Percentiles rank a stretch among this genome's conserved stretches.
phyloP scores from a whole-genome alignment of 2,797 vertebrate genomes.

The Spinus pinus region DNA sequence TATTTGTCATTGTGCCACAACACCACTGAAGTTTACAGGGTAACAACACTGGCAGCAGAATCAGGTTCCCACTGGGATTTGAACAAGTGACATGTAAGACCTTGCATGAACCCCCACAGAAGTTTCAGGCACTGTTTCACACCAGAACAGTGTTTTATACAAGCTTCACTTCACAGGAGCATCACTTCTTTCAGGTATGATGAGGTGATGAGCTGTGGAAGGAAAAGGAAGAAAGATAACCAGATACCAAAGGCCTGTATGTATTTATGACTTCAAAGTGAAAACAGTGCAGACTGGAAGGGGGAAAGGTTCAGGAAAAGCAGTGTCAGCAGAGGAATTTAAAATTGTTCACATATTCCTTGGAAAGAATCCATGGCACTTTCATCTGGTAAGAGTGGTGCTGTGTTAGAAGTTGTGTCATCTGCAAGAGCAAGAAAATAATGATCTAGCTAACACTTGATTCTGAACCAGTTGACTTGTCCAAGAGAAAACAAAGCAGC shows the following conservation, averaged over 20 bases:
- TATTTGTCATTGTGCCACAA: not conserved
- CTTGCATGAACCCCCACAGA: not conserved
- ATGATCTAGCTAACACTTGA: not conserved
- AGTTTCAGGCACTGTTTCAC: not conserved
- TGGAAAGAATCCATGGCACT: not conserved
- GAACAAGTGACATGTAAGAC: not conserved
- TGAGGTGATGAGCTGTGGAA: not conserved
- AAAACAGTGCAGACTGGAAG: not conserved
- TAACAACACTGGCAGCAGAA: not conserved
- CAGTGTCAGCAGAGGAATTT: not conserved
- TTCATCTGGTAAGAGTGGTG: not conserved
- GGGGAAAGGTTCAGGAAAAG: not conserved
- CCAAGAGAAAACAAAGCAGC: not conserved
- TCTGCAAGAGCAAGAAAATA: not conserved
- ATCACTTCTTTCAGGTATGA: not conserved
- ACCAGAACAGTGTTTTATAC: not conserved
- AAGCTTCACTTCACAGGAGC: not conserved
- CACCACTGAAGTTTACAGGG: not conserved
- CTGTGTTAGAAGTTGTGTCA: not conserved
- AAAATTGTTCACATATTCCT: slow-evolving; percentile 39
- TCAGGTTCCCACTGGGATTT: not conserved
- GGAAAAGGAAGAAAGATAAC: not conserved
- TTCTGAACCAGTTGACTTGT: not conserved
- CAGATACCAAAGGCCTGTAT: not conserved
- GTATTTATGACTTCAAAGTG: slow-evolving; percentile 1